These are phyloP conservation scores for Clarias batrachus DNA, from an alignment of 2,113 vertebrate genomes.

Conservation along the genomic window DNA sequence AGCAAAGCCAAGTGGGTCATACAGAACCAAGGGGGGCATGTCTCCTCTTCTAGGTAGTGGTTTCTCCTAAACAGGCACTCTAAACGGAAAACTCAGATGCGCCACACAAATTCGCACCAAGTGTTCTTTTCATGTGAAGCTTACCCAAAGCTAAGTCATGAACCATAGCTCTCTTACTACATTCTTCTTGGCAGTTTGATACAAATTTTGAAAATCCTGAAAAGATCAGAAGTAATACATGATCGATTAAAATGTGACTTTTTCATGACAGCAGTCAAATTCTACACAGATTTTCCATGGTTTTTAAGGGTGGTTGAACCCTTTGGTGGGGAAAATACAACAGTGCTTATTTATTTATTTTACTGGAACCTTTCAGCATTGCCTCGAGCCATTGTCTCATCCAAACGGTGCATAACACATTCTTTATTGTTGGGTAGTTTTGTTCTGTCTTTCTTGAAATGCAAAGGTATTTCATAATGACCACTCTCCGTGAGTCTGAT, in stretches of 20 bases:
- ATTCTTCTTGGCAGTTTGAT: background rate
- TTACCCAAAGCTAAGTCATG: background rate
- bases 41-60: background rate
- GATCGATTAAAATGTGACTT: too few relatives aligned
- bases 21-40: background rate
- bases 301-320: constrained; percentile 1
- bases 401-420: background rate
- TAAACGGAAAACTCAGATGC: background rate
- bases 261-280: background rate
- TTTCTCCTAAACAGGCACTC: background rate
- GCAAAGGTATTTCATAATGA: background rate
- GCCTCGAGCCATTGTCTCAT: constrained; percentile 7
- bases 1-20: constrained; percentile 8
- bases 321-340: constrained; percentile 8
- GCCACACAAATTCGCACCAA: background rate
- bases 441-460: background rate
- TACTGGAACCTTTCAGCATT: constrained; percentile 28
- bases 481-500: background rate
- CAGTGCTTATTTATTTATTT: background rate
- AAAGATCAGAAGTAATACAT: too few relatives aligned
- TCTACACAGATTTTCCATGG: too few relatives aligned
- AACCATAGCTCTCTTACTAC: background rate
- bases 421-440: background rate
- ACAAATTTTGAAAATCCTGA: too few relatives aligned
- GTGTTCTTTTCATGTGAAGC: background rate